Base-by-base conservation (phyloP, 2,888 invertebrate species). In the Nomada goodeniana region DNA sequence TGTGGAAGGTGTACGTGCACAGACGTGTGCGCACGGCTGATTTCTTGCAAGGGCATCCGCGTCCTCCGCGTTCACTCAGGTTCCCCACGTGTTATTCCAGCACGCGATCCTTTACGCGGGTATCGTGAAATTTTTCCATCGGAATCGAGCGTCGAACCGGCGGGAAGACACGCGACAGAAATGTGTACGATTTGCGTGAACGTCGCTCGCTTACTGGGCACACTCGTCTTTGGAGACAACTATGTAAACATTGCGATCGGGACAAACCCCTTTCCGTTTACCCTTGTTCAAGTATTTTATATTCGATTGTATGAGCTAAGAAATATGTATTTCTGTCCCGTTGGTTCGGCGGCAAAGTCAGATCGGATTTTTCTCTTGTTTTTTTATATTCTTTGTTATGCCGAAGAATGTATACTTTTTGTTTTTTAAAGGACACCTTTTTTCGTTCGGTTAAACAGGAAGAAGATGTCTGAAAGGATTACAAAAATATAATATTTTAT, bases 1-100 rank as follows among this genome's bases (percentile, higher is more conserved):
- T 63, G 76, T 63, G 75, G 77, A 79, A 84, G 84, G 76, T 78
- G 73, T 79, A 70, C 80, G 76, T 72, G 76, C 75, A 72, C 86
- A 82, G 80, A 82, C 76, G 87, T 75, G 86, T 80, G 80, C 75
- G 74, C 61, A 74, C 79, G 70, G 69, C 47, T 74, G 57, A 71
- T 71, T 85, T 75, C 67, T 76, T 79, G 74, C 72, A 68, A 78
- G 75, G 80, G 77, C 77, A 85, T 70, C 70, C 61, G 71, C 79
- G 77, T 77, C 85, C 84, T 82, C 77, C 83, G 83, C 64, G 74
- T 74, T 65, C 26, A 47, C 72, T 57, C 68, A 50, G 44, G 20
- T 44, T 55, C 63, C 55, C 53, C 42, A 47, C 57, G 36, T 23
- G 42, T 57, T 60, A 60, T 50, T 50, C 61, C 64, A 42, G 23